Conservation (phyloP, 2,113 vertebrate genomes). For the Urocitellus parryii region DNA sequence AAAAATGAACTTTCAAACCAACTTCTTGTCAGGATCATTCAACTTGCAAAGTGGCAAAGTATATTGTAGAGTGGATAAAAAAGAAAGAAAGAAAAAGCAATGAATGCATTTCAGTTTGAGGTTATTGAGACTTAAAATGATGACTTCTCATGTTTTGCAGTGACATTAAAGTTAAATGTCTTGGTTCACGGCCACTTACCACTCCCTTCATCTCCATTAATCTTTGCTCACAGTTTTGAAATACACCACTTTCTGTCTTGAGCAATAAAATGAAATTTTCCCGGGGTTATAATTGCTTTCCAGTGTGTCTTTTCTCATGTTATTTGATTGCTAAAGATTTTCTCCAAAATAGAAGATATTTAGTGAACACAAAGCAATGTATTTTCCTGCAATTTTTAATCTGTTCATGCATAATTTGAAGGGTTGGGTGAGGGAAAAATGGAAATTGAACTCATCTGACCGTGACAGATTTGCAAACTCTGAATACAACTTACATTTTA, state of each 20-base stretch:
- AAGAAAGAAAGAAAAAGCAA: slow-evolving; percentile 32
- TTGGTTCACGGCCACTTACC: slow-evolving; percentile 75
- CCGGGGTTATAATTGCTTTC: slow-evolving; percentile 84
- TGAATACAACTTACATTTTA: slow-evolving; percentile 78
- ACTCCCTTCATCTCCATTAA: slow-evolving; percentile 81
- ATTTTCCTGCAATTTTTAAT: slow-evolving; percentile 81
- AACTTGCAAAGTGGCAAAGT: slow-evolving; percentile 73
- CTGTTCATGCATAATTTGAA: slow-evolving; percentile 78
- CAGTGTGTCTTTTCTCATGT: slow-evolving; percentile 75
- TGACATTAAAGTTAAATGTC: slow-evolving; percentile 84
- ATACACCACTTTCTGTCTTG: slow-evolving; percentile 81
- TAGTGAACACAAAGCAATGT: slow-evolving; percentile 71
- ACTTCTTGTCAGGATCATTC: slow-evolving; percentile 79
- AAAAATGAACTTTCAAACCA: slow-evolving; percentile 66
- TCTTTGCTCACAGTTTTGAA: slow-evolving; percentile 84
- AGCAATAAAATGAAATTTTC: slow-evolving; percentile 80
- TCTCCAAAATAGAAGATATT: slow-evolving; percentile 78
- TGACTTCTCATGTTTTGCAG: slow-evolving; percentile 83
- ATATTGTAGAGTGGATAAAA: slow-evolving; percentile 65
- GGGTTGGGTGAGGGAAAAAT: slow-evolving; percentile 70
- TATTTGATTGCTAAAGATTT: slow-evolving; percentile 81
- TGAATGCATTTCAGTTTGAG: slow-evolving; percentile 78
- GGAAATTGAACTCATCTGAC: slow-evolving; percentile 79
- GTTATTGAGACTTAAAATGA: slow-evolving; percentile 83
- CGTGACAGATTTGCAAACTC: slow-evolving; percentile 82